Evolutionary conservation across 2,113 vertebrate species (phyloP), one percentile per base, ranked within the genome.

Genomic region (Rhinogobius similis): DNA sequence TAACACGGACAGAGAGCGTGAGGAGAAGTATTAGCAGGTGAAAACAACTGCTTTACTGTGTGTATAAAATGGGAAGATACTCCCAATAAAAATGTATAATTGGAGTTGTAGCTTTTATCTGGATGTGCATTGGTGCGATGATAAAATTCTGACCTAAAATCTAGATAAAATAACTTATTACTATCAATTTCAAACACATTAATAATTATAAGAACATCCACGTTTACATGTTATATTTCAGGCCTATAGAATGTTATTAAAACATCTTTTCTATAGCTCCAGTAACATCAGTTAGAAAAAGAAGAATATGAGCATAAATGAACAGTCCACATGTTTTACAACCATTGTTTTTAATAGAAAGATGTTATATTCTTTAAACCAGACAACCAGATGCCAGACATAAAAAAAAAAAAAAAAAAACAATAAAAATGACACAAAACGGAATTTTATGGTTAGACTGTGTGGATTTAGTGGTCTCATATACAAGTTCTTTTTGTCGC

Each of bases 301-400:
- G 23, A 55, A 24, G 1, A 55, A 26, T 55, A 23, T 13, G 13
- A 55, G 23, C 23, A 55, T 14, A 24, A 26, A 26, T 24, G 6
- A 55, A 26, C 12, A 48, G 73, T 75, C 21, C 77, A 43, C 76
- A 74, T 68, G 71, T 75, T 75, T 89, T 89, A 82, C 90, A 93
- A 90, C 92, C 88, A 90, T 91, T 88, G 78, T 86, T 90, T 92
- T 94, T 93, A 93, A 94, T 93, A 93, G 92, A 93, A 94, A 93
- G 87, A 91, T 90, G 89, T 91, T 90, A 87, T 92, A 88, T 93
- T 92, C 87, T 92, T 93, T 93, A 92, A 93, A 93, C 90, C 90
- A 93, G 90, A 91, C 86, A 89, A 89, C 89, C 89, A 91, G 91
- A 93, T 89, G 89, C 89, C 91, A 93, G 92, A 93, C 89, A 55